Base-by-base conservation (phyloP, 2,888 invertebrate genomes). In the Tenthredo distinguenda region DNA sequence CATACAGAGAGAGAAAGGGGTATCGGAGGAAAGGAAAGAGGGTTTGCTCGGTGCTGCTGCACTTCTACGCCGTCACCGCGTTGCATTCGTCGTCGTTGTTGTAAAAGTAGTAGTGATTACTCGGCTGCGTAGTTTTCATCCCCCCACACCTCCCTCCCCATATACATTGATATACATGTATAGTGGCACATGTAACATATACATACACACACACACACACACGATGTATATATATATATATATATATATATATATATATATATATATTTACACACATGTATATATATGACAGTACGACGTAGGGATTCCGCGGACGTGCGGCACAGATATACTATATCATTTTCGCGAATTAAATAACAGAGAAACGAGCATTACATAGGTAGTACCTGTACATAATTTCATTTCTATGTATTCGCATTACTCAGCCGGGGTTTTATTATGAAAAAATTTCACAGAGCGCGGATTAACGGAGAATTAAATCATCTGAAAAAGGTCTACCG, bases 11-110 rank as follows among this genome's bases (percentile, higher is more conserved):
- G 79, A 55, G 15, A 18, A 7, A n/a, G 50, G 10, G 34, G 62
- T 1, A 12, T 26, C 3, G 18, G 58, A 34, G 85, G 43, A 37
- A 58, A 83, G 68, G 71, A 26, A 31, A 87, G 87, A 86, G 87
- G 87, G 88, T 43, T 65, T 90, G 90, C 89, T 88, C 89, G 91
- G 91, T 91, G 92, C 93, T 92, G 92, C 92, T 92, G 90, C 91
- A 91, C 91, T 91, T 92, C 90, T 92, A 90, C 91, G 90, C 88
- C 37, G 43, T 43, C 21, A 10, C 43, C 12, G 43, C 43, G 26
- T 9, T n/a, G 43, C 37, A 74, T 93, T 93, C 90, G 89, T 90
- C 90, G 90, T 91, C 90, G 88, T 62, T 5, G 21, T 21, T 7
- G 10, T 12, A 26, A 10, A 12, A 4, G 62, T 62, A 26, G 90